These are phyloP conservation scores for Lophura swinhoii DNA, from an alignment of 2,797 vertebrate genomes.

Conservation along the genomic window DNA sequence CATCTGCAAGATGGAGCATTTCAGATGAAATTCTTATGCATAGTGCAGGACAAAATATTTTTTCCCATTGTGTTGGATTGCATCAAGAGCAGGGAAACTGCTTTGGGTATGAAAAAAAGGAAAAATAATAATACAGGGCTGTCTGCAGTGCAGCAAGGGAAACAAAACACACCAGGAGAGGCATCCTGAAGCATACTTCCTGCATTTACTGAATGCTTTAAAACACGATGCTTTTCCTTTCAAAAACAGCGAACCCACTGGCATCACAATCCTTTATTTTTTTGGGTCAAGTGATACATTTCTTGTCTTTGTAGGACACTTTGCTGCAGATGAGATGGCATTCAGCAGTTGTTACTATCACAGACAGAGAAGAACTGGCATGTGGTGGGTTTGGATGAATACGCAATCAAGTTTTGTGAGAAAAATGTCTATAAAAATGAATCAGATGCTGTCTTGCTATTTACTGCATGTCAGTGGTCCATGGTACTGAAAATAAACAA, in stretches of 20 bases:
- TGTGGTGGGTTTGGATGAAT: background rate
- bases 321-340: conserved; percentile 39
- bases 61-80: conserved; percentile 65
- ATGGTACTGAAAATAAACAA: conserved; percentile 70
- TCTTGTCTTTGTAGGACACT: conserved; percentile 65
- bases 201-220: conserved; percentile 76
- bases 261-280: conserved; percentile 53
- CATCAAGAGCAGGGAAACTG: conserved; percentile 70
- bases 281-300: conserved; percentile 67
- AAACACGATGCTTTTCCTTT: conserved; percentile 75
- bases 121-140: conserved; percentile 73
- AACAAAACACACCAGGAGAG: conserved; percentile 69
- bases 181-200: conserved; percentile 72
- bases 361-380: conserved; percentile 42
- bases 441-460: conserved; percentile 1
- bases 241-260: conserved; percentile 65
- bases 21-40: conserved; percentile 57
- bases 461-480: conserved; percentile 38
- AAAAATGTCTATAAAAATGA: conserved; percentile 30
- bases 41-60: conserved; percentile 37
- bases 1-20: background rate
- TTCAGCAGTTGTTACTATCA: conserved; percentile 54
- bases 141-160: conserved; percentile 72
- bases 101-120: conserved; percentile 61
- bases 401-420: background rate